phyloP scores from a whole-genome alignment of 2,113 vertebrate genomes.

The Tragelaphus strepsiceros region DNA sequence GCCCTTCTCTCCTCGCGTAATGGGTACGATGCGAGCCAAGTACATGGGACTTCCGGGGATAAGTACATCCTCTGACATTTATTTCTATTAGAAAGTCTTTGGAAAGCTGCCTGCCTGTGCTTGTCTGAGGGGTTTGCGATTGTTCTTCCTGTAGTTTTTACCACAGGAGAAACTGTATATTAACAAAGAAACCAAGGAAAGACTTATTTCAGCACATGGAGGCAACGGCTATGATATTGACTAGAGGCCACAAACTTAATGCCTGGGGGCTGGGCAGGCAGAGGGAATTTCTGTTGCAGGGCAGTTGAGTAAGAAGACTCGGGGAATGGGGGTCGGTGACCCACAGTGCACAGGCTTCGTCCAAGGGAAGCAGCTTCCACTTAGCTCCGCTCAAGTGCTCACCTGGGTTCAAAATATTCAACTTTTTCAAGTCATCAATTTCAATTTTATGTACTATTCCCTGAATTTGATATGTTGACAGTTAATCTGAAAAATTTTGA shows the following conservation, averaged over 20 bases:
- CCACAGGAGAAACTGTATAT: neutral
- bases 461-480: neutral
- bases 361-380: neutral
- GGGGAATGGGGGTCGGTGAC: neutral
- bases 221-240: neutral
- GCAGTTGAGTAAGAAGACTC: too few species aligned
- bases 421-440: neutral
- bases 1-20: too few species aligned
- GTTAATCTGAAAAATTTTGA: neutral
- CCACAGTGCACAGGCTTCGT: rapidly evolving
- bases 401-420: neutral
- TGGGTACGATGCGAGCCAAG: neutral
- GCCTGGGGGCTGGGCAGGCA: neutral
- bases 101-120: neutral
- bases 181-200: neutral
- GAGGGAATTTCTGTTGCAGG: neutral
- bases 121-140: neutral
- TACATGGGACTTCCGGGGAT: rapidly evolving
- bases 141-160: neutral
- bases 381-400: neutral
- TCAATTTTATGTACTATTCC: neutral
- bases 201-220: neutral
- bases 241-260: neutral
- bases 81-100: neutral
- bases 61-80: neutral